phyloP scores from a whole-genome alignment of 2,888 invertebrate genomes.

The Venustoraphidia nigricollis region DNA sequence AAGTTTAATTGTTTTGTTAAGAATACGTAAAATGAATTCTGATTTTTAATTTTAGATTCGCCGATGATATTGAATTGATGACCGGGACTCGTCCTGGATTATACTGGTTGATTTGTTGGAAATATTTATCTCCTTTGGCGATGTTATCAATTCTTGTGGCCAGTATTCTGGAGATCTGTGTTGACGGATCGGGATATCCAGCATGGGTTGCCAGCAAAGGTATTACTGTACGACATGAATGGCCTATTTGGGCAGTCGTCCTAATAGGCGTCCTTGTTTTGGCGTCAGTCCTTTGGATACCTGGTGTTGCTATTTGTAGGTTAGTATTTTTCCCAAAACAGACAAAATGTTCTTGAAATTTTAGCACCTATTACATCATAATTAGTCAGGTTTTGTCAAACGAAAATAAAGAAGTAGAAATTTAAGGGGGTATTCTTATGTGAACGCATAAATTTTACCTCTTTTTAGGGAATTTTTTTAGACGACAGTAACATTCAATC shows the following conservation, averaged over 20 bases:
- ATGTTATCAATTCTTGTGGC: constrained; percentile 77
- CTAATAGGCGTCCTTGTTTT: constrained; percentile 58
- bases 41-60: constrained; percentile 44
- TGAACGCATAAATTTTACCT: too few species aligned
- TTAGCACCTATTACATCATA: background rate
- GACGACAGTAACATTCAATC: too few species aligned
- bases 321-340: constrained; percentile 19
- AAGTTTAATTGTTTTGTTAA: too few species aligned
- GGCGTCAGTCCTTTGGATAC: constrained; percentile 79
- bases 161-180: constrained; percentile 64
- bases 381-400: background rate
- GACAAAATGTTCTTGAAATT: background rate
- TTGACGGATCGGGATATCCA: constrained; percentile 69
- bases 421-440: too few species aligned
- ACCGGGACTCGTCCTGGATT: constrained; percentile 75
- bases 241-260: constrained; percentile 75
- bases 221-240: constrained; percentile 57
- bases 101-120: constrained; percentile 92
- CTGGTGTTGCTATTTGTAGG: constrained; percentile 67
- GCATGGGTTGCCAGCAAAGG: constrained; percentile 68
- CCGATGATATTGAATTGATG: constrained; percentile 90
- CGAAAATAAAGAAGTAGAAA: background rate
- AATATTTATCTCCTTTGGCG: constrained; percentile 77
- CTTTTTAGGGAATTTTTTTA: too few species aligned
- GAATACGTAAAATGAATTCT: too few species aligned